phyloP scores from a whole-genome alignment of 2,113 vertebrate genomes.

The Alaudala cheleensis region DNA sequence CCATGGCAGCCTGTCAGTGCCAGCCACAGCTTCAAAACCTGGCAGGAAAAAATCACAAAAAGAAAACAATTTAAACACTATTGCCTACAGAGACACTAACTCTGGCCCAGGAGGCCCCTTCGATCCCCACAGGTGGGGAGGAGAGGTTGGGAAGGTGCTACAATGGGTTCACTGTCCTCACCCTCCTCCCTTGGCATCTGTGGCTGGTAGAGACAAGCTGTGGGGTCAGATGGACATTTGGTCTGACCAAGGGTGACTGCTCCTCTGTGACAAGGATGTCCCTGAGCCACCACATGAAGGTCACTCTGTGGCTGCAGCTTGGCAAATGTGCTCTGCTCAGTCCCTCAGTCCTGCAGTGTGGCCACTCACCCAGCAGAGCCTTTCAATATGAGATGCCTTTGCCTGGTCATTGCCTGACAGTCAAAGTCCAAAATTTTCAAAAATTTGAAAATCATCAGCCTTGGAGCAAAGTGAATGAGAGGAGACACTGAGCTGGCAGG shows the following conservation, averaged over 20 bases:
- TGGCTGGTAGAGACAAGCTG: background rate
- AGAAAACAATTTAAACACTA: background rate
- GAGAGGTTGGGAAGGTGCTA: background rate
- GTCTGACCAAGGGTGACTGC: background rate
- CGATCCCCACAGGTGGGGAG: background rate
- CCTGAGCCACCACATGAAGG: background rate
- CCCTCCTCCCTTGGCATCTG: background rate
- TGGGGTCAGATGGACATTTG: background rate
- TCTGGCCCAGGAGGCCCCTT: background rate
- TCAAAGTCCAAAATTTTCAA: background rate
- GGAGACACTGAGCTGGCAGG: background rate
- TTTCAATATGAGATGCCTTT: background rate
- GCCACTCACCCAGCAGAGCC: background rate
- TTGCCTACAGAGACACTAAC: background rate
- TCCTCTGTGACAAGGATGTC: background rate
- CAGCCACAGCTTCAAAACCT: background rate
- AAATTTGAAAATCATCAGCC: background rate
- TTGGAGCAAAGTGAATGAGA: background rate
- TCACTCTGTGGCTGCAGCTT: background rate
- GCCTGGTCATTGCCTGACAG: fast-evolving
- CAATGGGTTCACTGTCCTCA: background rate
- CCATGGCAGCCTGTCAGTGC: background rate
- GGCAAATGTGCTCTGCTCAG: background rate
- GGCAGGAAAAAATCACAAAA: background rate
- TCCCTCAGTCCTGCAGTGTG: fast-evolving